Conservation (phyloP, 2,113 vertebrate species). For the Dasypus novemcinctus region DNA sequence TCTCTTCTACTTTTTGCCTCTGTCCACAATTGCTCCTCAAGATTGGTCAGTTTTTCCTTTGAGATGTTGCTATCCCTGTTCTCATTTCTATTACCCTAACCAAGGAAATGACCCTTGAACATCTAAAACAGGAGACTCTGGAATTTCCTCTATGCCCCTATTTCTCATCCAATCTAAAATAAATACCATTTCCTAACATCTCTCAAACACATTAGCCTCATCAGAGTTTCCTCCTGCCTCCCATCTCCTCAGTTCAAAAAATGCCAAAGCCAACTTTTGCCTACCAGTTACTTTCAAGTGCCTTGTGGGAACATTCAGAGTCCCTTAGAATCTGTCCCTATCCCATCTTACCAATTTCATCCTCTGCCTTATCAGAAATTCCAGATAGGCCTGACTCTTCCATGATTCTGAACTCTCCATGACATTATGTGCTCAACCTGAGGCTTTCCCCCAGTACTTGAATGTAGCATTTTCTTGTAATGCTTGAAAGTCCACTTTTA, state of each 20-base stretch:
- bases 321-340: not conserved
- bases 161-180: not conserved
- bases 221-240: not conserved
- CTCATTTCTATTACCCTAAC: not conserved
- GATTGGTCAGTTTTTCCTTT: not conserved
- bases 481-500: not conserved
- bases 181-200: not conserved
- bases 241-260: not conserved
- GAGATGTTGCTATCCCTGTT: not conserved
- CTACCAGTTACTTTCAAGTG: not conserved
- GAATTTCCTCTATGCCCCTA: not conserved
- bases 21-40: not conserved
- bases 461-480: not conserved
- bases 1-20: not conserved
- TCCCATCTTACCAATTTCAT: not conserved
- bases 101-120: not conserved
- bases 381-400: not conserved
- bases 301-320: not conserved
- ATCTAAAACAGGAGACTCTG: not conserved
- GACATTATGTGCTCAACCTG: not conserved
- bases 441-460: not conserved
- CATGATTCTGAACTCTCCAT: not conserved
- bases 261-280: not conserved
- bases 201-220: not conserved
- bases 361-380: not conserved